phyloP scores from a whole-genome alignment of 2,888 invertebrate species.

The Leptogaster cylindrica region DNA sequence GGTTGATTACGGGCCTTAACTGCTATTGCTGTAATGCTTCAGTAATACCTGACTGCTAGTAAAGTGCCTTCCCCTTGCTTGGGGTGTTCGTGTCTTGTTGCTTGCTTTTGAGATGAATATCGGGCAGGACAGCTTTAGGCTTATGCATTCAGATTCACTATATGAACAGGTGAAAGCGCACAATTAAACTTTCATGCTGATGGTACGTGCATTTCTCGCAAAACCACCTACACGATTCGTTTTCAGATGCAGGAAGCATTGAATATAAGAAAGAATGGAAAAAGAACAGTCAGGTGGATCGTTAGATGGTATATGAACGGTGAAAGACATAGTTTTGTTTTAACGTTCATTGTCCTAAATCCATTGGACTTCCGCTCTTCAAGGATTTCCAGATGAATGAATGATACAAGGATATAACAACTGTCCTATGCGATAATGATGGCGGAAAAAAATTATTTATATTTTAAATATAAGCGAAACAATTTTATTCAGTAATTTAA shows the following conservation, averaged over 20 bases:
- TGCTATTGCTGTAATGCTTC: slow-evolving; percentile 11
- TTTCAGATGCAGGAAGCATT: background rate
- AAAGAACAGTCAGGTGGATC: slow-evolving; percentile 5
- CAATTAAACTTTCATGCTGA: slow-evolving; percentile 31
- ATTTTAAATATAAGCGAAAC: no score
- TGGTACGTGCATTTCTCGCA: slow-evolving; percentile 12
- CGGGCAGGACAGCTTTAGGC: slow-evolving; percentile 12
- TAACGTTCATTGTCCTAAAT: slow-evolving; percentile 6
- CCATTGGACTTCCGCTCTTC: no score
- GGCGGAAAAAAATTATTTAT: no score
- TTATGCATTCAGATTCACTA: slow-evolving; percentile 18
- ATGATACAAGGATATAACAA: no score
- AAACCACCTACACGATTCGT: background rate
- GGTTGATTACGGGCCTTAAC: slow-evolving; percentile 29
- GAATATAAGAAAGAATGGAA: background rate
- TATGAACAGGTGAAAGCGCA: slow-evolving; percentile 1
- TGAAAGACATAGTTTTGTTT: slow-evolving; percentile 8
- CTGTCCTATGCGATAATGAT: no score
- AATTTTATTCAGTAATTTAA: no score
- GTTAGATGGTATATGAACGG: background rate
- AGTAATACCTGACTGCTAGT: slow-evolving; percentile 8
- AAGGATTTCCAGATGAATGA: no score
- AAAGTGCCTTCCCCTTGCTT: background rate
- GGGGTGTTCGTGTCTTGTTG: no score
- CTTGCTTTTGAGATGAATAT: background rate